These are phyloP conservation scores for Drosophila sp. DNA, from an alignment of 1,140 invertebrate species.

Conservation along the genomic window DNA sequence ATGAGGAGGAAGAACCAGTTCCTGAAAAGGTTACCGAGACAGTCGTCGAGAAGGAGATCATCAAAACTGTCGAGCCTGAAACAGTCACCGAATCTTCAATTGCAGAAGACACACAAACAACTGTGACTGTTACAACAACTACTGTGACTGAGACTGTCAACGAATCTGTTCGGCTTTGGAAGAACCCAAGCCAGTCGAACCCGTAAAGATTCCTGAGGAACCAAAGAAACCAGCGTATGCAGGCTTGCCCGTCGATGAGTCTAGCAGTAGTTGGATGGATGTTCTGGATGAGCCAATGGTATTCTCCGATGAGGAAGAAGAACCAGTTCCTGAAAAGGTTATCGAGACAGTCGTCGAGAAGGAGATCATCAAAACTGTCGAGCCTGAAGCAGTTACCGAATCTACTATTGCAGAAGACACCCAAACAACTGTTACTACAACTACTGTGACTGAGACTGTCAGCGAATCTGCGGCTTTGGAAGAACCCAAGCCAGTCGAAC, in stretches of 20 bases:
- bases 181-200: slow-evolving; percentile 13
- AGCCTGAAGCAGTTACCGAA: slow-evolving; percentile 2
- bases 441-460: slow-evolving; percentile 11
- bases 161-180: background rate
- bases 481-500: slow-evolving; percentile 6
- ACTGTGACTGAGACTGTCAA: slow-evolving; percentile 12
- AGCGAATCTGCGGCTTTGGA: background rate
- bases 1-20: slow-evolving; percentile 9
- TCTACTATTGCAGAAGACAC: background rate
- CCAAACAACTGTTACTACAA: slow-evolving; percentile 13
- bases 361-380: background rate
- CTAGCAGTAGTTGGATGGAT: slow-evolving; percentile 85
- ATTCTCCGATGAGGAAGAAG: slow-evolving; percentile 83
- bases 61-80: background rate
- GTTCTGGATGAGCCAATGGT: slow-evolving; percentile 85
- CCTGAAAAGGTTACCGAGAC: background rate
- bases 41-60: background rate
- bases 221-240: slow-evolving; percentile 72
- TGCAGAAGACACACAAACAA: slow-evolving; percentile 2
- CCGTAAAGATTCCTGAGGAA: slow-evolving; percentile 34
- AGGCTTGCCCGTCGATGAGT: slow-evolving; percentile 84
- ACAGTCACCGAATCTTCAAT: background rate
- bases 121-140: slow-evolving; percentile 9
- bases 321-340: slow-evolving; percentile 6
- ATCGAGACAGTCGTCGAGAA: slow-evolving; percentile 5